These are phyloP conservation scores for Actinia equina DNA, from an alignment of 64 coral and sea anemone species.

Conservation along the genomic window DNA sequence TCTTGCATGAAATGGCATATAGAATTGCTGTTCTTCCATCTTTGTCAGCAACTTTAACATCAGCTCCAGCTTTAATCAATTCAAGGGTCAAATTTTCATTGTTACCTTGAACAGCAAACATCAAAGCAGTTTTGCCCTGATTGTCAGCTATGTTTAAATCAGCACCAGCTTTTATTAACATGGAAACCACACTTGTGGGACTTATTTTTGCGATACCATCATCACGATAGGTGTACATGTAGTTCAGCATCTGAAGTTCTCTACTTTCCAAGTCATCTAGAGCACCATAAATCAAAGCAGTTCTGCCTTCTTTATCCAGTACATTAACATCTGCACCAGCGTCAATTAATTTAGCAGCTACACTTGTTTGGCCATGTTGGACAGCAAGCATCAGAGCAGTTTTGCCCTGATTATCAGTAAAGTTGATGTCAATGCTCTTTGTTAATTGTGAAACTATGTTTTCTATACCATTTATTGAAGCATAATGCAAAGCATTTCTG, in stretches of 20 bases:
- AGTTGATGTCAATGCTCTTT: too few relatives aligned
- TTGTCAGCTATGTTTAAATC: background rate
- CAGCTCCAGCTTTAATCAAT: background rate
- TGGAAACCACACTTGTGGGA: background rate
- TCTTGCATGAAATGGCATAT: background rate
- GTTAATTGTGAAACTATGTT: too few relatives aligned
- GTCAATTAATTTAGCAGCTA: background rate
- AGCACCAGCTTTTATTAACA: constrained; percentile 4
- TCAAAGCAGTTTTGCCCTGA: constrained; percentile 1
- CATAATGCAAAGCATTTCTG: background rate
- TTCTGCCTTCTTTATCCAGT: background rate
- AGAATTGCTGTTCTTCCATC: background rate
- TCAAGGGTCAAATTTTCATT: background rate
- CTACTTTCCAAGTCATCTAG: background rate
- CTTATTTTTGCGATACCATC: background rate
- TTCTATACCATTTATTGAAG: background rate
- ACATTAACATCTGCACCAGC: background rate
- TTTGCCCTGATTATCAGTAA: background rate
- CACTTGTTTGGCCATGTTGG: background rate
- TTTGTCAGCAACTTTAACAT: background rate
- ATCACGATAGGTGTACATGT: background rate
- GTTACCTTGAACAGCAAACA: background rate
- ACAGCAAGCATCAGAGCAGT: background rate
- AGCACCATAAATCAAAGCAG: background rate
- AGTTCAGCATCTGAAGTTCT: background rate